These are phyloP conservation scores for Falco cherrug DNA, from an alignment of 2,797 vertebrate species.

Conservation along the genomic window DNA sequence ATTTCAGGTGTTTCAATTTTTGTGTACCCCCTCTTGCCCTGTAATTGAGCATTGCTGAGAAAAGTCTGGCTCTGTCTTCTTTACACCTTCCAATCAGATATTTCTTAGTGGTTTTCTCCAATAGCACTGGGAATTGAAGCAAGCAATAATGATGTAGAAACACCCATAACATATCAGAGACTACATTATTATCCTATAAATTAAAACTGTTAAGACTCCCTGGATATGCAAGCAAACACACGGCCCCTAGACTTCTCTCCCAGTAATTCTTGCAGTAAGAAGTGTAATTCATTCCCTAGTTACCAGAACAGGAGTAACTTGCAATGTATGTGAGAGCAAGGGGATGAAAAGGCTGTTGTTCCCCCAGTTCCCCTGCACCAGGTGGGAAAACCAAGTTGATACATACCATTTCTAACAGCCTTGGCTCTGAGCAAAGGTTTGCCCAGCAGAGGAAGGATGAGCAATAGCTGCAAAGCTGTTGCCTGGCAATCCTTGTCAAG, in stretches of 20 bases:
- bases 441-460: background rate
- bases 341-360: background rate
- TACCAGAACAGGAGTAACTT: background rate
- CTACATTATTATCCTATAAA: background rate
- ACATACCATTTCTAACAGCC: background rate
- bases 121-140: background rate
- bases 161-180: background rate
- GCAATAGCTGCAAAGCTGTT: background rate
- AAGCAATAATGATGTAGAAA: background rate
- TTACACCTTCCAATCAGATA: background rate
- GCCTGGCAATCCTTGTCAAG: background rate
- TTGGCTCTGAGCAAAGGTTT: background rate
- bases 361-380: background rate
- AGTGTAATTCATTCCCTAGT: background rate
- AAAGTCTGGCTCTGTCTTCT: background rate
- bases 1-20: accelerated
- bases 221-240: background rate
- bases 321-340: background rate
- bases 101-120: background rate
- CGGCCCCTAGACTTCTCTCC: background rate
- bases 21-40: background rate
- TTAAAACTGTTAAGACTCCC: background rate
- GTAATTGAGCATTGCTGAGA: background rate
- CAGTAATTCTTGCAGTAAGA: background rate
- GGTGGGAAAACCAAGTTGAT: background rate